Percentiles rank a stretch among this genome's conserved stretches.
phyloP scores from a whole-genome alignment of 2,888 invertebrate species.

The Stenchaetothrips biformis region DNA sequence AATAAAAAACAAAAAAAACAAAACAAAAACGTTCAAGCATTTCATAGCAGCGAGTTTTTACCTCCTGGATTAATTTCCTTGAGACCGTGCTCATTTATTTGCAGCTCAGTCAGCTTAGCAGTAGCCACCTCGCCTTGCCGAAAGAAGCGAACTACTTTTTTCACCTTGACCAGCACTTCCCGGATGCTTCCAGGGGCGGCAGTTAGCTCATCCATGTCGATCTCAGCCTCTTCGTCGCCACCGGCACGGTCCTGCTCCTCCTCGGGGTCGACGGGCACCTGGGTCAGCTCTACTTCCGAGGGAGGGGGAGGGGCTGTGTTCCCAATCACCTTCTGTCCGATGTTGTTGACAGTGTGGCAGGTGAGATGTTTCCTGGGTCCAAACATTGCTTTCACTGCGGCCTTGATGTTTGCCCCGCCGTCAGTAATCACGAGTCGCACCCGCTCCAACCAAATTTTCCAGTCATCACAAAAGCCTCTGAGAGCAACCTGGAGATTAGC shows the following conservation, averaged over 20 bases:
- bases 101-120: too few species aligned
- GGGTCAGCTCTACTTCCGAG: not conserved
- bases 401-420: not conserved
- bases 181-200: too few species aligned
- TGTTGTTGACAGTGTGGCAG: not conserved
- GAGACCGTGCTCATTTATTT: too few species aligned
- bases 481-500: not conserved
- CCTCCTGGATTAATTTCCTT: too few species aligned
- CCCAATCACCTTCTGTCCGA: not conserved
- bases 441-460: not conserved
- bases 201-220: not conserved
- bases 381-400: not conserved
- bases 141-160: too few species aligned
- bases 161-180: too few species aligned
- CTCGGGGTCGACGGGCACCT: not conserved
- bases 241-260: not conserved
- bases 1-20: too few species aligned
- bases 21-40: too few species aligned
- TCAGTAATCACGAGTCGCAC: not conserved
- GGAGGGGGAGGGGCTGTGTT: not conserved
- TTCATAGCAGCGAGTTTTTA: too few species aligned
- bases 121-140: too few species aligned
- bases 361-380: not conserved
- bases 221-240: not conserved
- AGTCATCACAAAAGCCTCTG: not conserved